phyloP scores from a whole-genome alignment of 1,140 invertebrate genomes.

The Drosophila ironensis region DNA sequence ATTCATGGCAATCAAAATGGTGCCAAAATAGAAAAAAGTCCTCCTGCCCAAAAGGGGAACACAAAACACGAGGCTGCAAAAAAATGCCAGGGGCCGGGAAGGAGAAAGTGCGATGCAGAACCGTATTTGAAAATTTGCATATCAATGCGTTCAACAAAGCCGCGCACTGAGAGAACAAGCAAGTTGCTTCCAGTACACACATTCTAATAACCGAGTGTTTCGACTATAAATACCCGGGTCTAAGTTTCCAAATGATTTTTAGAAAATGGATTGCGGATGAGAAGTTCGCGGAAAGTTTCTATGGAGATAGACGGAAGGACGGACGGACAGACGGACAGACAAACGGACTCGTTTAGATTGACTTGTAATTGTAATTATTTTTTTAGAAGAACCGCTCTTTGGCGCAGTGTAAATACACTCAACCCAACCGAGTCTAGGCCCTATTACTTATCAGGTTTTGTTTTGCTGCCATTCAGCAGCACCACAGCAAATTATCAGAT shows the following conservation, averaged over 20 bases:
- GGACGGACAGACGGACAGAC: no score
- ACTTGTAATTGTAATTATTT: background rate
- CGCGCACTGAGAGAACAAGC: slow-evolving; percentile 19
- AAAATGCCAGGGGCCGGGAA: background rate
- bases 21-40: slow-evolving; percentile 76
- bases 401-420: background rate
- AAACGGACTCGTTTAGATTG: background rate
- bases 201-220: no score
- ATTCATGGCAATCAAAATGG: slow-evolving; percentile 79
- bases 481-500: slow-evolving; percentile 73
- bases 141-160: slow-evolving; percentile 57
- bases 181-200: no score
- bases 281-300: no score
- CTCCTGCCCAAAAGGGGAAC: slow-evolving; percentile 35
- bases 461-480: slow-evolving; percentile 39
- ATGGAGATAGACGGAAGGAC: no score
- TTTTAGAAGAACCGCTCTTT: background rate
- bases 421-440: slow-evolving; percentile 33
- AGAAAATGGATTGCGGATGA: no score
- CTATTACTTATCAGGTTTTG: slow-evolving; percentile 69
- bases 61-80: slow-evolving; percentile 17
- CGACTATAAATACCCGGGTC: no score
- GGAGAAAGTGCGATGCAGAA: slow-evolving; percentile 16
- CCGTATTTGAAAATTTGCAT: slow-evolving; percentile 76
- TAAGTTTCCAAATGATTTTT: no score